Evolutionary conservation across 2,113 vertebrate species (phyloP).

Genomic region (Oryzias melastigma): DNA sequence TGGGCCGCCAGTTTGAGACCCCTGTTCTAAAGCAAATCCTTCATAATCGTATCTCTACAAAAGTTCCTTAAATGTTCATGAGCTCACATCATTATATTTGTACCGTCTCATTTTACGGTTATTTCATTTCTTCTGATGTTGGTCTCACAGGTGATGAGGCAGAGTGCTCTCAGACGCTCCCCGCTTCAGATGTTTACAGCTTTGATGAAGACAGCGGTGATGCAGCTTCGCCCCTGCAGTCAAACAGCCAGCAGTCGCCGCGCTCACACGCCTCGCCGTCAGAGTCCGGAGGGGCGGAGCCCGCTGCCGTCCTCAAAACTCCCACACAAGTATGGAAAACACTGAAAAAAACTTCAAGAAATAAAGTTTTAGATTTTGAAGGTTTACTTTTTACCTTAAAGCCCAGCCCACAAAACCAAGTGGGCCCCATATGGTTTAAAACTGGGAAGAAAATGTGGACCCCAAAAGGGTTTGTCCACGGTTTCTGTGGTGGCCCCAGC

Average conservation of each 20-base stretch:
- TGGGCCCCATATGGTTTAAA: too few species aligned
- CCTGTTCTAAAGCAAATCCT: too few species aligned
- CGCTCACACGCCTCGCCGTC: slow-evolving; percentile 80
- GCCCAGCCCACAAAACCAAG: too few species aligned
- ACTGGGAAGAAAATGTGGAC: too few species aligned
- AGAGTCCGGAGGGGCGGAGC: slow-evolving; percentile 80
- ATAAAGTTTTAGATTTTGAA: background rate
- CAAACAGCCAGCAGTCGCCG: slow-evolving; percentile 87
- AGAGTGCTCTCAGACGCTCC: slow-evolving; percentile 74
- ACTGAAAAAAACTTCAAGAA: background rate
- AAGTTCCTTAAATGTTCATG: too few species aligned
- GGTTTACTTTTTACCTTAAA: too few species aligned
- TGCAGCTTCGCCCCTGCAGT: slow-evolving; percentile 86
- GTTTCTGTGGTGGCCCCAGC: too few species aligned
- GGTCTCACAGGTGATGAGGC: slow-evolving; percentile 77
- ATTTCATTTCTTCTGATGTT: slow-evolving; percentile 3
- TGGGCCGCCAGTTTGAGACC: too few species aligned
- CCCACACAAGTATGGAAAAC: slow-evolving; percentile 40
- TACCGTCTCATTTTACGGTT: background rate
- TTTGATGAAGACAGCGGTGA: slow-evolving; percentile 96
- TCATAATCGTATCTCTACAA: too few species aligned
- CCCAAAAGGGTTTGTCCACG: too few species aligned
- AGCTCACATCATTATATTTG: too few species aligned
- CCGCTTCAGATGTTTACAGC: slow-evolving; percentile 76
- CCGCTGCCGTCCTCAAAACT: slow-evolving; percentile 58